Evolutionary conservation across 2,113 vertebrate genomes (phyloP), one percentile per base, ranked within the genome.

Genomic region (Pitta sordida): DNA sequence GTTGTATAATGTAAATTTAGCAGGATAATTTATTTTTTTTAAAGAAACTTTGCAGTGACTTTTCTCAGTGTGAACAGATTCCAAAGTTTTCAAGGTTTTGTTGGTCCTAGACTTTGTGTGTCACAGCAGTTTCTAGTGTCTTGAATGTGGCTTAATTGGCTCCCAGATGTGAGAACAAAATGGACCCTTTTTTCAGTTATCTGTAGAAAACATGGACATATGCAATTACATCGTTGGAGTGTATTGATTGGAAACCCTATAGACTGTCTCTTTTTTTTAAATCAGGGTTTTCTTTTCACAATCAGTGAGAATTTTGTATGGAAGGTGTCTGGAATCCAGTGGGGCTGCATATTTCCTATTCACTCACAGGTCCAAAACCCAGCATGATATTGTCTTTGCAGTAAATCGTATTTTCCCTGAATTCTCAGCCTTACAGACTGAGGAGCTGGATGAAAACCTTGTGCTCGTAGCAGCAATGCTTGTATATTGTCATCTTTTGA

Each of bases 121-220:
- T 76, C 59, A 65, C 53, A 73, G 65, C 67, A 53, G 74, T 88
- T 86, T 81, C 8, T 53, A 13, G 43, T 43, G 48, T 80, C 63
- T 80, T 94, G 62, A 71, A 56, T 71, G 56, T 27, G 49, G 23
- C 55, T 68, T 95, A 91, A 94, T 70, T 88, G 80, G 68, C 89
- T 90, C 67, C 89, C 74, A 60, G 88, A 89, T 43, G 87, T 39
- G 76, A 80, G 82, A 77, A 48, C 46, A 82, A 82, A 85, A 91
- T 55, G 52, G 83, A 51, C 16, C 58, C 4, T 32, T 88, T 81
- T 84, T 73, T 51, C 67, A 41, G 59, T 48, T 71, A 30, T 88
- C 64, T 65, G 60, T 34, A 58, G 22, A 75, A 86, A 91, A 73
- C 41, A 26, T 10, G 56, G 53, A 9, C 36, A 17, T 52, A 34